Conservation (phyloP, 2,113 vertebrate species). For the Rhinogobius similis region DNA sequence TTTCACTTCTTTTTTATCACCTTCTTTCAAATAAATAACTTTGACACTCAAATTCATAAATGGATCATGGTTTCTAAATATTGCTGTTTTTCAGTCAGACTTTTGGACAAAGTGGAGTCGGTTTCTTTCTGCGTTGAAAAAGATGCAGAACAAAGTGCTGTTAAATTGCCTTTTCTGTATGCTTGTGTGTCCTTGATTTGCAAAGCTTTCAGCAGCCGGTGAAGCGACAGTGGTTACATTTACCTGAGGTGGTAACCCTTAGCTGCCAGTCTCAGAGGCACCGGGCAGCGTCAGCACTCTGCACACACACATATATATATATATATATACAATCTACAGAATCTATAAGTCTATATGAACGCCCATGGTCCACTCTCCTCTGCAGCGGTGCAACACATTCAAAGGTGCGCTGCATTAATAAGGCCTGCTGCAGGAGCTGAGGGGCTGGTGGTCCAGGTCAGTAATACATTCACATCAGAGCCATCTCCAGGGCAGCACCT, state of each 20-base stretch:
- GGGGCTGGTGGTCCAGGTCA: not conserved
- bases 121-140: slow-evolving; percentile 1
- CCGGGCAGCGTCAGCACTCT: slow-evolving; percentile 44
- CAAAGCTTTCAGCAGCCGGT: slow-evolving; percentile 24
- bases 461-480: slow-evolving; percentile 15
- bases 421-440: slow-evolving; percentile 14
- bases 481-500: not conserved
- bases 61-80: not conserved
- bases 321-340: not conserved
- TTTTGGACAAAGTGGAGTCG: slow-evolving; percentile 2
- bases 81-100: slow-evolving; percentile 13
- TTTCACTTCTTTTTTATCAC: too few relatives aligned
- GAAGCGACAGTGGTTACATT: not conserved
- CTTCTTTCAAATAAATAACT: not conserved
- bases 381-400: slow-evolving; percentile 15
- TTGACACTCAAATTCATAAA: not conserved
- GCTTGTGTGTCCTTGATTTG: slow-evolving; percentile 10
- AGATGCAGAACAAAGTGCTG: slow-evolving; percentile 21
- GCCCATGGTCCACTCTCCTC: slow-evolving; percentile 19
- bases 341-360: not conserved
- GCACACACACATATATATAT: not conserved
- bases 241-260: slow-evolving; percentile 23
- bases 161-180: slow-evolving; percentile 22
- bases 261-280: slow-evolving; percentile 20
- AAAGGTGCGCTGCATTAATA: slow-evolving; percentile 52